phyloP scores from a whole-genome alignment of 2,888 invertebrate genomes.

The Trissonchulus sp. region DNA sequence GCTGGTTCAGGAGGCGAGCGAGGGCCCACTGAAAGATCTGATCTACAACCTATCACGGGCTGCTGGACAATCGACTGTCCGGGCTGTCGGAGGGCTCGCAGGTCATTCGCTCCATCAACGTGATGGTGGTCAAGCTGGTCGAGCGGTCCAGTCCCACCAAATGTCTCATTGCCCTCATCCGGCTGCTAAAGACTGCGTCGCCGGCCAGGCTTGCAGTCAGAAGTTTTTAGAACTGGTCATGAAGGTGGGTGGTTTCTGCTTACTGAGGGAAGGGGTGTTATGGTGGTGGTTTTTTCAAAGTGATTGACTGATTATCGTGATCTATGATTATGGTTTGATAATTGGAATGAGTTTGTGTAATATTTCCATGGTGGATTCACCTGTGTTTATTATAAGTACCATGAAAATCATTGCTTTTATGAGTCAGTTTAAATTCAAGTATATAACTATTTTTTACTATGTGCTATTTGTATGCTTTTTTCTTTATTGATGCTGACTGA shows the following conservation, averaged over 20 bases:
- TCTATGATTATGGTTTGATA: too few species aligned
- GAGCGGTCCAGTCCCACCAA: constrained; percentile 64
- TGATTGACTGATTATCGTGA: too few species aligned
- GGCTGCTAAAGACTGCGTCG: constrained; percentile 76
- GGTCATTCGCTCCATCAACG: constrained; percentile 62
- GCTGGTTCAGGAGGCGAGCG: constrained; percentile 65
- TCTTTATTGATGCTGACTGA: too few species aligned
- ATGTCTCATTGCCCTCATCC: constrained; percentile 64
- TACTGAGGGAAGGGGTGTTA: too few species aligned
- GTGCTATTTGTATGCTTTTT: too few species aligned
- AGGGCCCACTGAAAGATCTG: constrained; percentile 65
- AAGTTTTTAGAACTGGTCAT: constrained; percentile 56
- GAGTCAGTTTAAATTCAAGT: too few species aligned
- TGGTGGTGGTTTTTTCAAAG: too few species aligned
- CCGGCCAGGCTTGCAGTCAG: constrained; percentile 60
- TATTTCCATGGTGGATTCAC: too few species aligned
- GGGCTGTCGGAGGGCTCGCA: constrained; percentile 61
- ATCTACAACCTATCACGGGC: constrained; percentile 63
- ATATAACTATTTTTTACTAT: too few species aligned
- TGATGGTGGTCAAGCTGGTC: constrained; percentile 68
- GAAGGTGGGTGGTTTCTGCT: constrained; percentile 51
- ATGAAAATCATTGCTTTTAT: too few species aligned
- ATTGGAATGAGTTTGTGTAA: too few species aligned
- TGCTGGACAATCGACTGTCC: constrained; percentile 65
- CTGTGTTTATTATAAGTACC: too few species aligned